These are phyloP conservation scores for Drosophila rubida DNA, from an alignment of 2,888 invertebrate genomes.

Conservation along the genomic window DNA sequence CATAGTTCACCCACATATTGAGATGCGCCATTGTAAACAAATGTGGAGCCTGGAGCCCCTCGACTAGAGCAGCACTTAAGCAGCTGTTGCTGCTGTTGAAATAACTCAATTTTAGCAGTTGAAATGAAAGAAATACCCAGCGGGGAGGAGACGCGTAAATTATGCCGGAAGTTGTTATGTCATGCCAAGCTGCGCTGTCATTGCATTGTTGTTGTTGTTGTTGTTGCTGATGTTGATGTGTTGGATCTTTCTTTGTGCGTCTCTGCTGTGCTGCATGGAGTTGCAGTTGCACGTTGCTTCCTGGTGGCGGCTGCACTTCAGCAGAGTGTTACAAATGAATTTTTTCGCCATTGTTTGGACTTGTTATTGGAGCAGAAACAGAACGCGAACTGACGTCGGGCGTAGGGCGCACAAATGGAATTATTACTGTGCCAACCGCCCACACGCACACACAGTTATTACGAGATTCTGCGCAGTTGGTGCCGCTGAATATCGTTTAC, in stretches of 20 bases:
- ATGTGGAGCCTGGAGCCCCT: constrained; percentile 4
- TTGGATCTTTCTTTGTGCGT: constrained; percentile 52
- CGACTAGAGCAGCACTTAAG: constrained; percentile 11
- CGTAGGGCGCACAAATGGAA: constrained; percentile 51
- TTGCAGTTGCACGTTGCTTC: constrained; percentile 46
- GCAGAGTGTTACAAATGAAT: constrained; percentile 52
- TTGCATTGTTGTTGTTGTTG: constrained; percentile 30
- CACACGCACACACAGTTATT: constrained; percentile 28
- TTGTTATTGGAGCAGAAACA: constrained; percentile 69
- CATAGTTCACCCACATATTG: constrained; percentile 15
- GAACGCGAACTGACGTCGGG: constrained; percentile 20
- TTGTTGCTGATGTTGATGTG: constrained; percentile 15
- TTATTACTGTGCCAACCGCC: constrained; percentile 61
- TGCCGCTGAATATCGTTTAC: constrained; percentile 61
- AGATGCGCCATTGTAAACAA: constrained; percentile 13
- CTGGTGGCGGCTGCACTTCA: constrained; percentile 60
- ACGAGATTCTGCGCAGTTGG: constrained; percentile 71
- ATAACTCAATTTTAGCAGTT: constrained; percentile 58
- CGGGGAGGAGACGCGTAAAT: constrained; percentile 34
- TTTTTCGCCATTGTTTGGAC: constrained; percentile 56
- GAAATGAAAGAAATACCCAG: constrained; percentile 33
- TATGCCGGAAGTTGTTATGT: constrained; percentile 75
- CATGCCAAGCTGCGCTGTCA: constrained; percentile 46
- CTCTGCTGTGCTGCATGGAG: constrained; percentile 57
- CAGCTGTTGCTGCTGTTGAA: constrained; percentile 47